Evolutionary conservation across 1,140 invertebrate genomes (phyloP).

Genomic region (Asobara japonica): DNA sequence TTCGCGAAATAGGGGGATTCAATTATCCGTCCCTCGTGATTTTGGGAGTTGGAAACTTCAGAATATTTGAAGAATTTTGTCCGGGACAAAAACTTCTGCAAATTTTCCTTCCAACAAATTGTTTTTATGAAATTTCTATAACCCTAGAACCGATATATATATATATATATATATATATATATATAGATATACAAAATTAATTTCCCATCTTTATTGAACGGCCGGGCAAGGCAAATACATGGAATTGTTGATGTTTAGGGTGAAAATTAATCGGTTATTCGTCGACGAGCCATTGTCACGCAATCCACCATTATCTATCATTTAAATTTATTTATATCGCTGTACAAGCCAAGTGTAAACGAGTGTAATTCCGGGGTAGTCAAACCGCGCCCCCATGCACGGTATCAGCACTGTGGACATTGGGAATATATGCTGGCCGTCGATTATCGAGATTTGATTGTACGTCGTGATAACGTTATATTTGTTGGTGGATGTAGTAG

Average conservation of each 20-base stretch:
- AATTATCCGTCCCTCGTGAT: too few relatives aligned
- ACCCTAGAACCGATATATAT: too few relatives aligned
- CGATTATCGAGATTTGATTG: constrained; percentile 17
- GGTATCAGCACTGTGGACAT: background rate
- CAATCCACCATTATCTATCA: background rate
- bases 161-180: too few relatives aligned
- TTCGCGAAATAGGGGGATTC: too few relatives aligned
- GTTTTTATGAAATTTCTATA: too few relatives aligned
- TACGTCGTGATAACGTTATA: constrained; percentile 7
- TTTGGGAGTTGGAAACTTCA: too few relatives aligned
- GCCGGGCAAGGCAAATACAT: background rate
- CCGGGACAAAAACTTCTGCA: background rate
- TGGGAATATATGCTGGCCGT: constrained; percentile 13
- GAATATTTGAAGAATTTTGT: background rate
- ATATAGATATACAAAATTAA: too few relatives aligned
- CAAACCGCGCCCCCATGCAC: background rate
- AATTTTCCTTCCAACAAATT: background rate
- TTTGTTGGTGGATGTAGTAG: constrained; percentile 10
- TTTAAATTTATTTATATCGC: constrained; percentile 7
- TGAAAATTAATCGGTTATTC: background rate
- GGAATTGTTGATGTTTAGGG: background rate
- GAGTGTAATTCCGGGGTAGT: constrained; percentile 9
- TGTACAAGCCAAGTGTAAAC: background rate
- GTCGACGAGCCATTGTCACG: constrained; percentile 1
- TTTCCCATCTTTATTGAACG: too few relatives aligned